Percentiles rank a stretch among this genome's conserved stretches.
These are phyloP conservation scores for Rhinoderma darwinii DNA, from an alignment of 2,113 vertebrate species.

Conservation along the genomic window DNA sequence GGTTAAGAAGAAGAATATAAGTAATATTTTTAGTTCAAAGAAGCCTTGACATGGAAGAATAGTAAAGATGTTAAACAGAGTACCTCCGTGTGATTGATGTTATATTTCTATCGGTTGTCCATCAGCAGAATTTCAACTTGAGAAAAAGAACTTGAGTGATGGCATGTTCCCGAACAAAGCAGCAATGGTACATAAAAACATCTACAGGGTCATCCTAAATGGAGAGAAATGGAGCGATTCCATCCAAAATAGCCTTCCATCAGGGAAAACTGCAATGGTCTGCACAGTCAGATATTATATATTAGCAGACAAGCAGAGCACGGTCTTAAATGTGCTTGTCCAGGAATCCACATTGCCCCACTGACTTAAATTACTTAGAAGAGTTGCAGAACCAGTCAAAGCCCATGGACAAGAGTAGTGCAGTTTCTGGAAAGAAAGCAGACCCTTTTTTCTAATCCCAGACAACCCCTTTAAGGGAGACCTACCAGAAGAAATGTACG, in stretches of 20 bases:
- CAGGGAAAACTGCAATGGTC: not conserved
- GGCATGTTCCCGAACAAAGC: not conserved
- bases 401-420: too few relatives aligned
- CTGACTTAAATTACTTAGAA: too few relatives aligned
- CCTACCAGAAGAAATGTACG: too few relatives aligned
- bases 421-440: too few relatives aligned
- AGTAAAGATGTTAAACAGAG: not conserved
- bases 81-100: not conserved
- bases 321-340: too few relatives aligned
- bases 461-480: too few relatives aligned
- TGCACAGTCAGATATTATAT: not conserved
- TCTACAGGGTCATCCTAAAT: not conserved
- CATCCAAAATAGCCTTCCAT: not conserved
- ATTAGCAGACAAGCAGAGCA: too few relatives aligned
- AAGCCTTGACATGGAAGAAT: constrained; percentile 20
- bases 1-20: not conserved
- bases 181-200: not conserved
- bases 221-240: not conserved
- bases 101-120: not conserved
- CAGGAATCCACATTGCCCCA: too few relatives aligned
- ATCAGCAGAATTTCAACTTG: constrained; percentile 13
- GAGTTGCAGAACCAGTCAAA: too few relatives aligned
- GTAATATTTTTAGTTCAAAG: not conserved
- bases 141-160: constrained; percentile 9
- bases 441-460: too few relatives aligned